Evolutionary conservation across 2,113 vertebrate species (phyloP).

Genomic region (Peromyscus californicus): DNA sequence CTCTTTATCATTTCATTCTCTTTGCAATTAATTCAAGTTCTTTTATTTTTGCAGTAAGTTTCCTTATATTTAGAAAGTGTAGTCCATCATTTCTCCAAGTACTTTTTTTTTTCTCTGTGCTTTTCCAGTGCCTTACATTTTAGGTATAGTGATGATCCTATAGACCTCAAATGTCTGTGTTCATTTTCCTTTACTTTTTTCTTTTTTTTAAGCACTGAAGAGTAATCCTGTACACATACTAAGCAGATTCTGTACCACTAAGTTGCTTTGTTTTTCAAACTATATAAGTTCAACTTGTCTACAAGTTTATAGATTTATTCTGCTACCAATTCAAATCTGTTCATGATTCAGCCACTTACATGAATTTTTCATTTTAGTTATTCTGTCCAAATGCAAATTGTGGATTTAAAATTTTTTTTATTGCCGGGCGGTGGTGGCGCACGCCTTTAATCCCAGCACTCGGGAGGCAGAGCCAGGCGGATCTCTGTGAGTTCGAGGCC

Average conservation of each 20-base stretch:
- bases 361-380: background rate
- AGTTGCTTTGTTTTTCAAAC: background rate
- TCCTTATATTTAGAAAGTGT: background rate
- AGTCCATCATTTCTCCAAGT: background rate
- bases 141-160: background rate
- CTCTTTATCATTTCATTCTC: background rate
- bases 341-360: background rate
- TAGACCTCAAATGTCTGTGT: background rate
- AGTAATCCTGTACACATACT: background rate
- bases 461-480: too few relatives aligned
- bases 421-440: too few relatives aligned
- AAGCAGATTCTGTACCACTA: background rate
- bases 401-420: background rate
- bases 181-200: background rate
- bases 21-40: background rate
- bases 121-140: background rate
- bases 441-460: too few relatives aligned
- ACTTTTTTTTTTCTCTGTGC: background rate
- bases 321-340: background rate
- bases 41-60: background rate
- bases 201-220: background rate
- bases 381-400: background rate
- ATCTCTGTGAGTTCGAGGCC: too few relatives aligned
- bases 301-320: background rate
- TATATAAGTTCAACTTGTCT: background rate